phyloP scores from a whole-genome alignment of 2,888 invertebrate species.

The Ochropacha duplaris region DNA sequence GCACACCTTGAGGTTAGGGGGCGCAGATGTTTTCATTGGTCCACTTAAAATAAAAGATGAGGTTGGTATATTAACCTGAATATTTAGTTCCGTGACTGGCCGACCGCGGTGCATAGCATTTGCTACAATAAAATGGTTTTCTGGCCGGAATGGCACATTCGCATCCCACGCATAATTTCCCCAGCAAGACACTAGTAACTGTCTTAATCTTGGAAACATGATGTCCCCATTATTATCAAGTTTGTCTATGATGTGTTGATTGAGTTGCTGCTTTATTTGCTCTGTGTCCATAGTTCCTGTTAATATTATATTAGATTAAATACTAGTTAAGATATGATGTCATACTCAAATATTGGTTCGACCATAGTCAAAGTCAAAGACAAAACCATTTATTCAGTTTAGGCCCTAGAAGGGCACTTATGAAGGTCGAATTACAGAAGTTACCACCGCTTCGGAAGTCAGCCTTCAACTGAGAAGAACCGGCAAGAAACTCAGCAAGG shows the following conservation, averaged over 20 bases:
- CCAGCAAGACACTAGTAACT: constrained; percentile 87
- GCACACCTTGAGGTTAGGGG: not conserved
- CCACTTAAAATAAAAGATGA: not conserved
- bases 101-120: constrained; percentile 86
- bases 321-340: not conserved
- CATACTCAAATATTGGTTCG: not conserved
- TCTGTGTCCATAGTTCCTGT: constrained; percentile 78
- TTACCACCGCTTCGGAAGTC: too few species aligned
- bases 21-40: too few species aligned
- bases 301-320: constrained; percentile 3
- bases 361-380: too few species aligned
- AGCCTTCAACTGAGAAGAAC: too few species aligned
- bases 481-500: too few species aligned
- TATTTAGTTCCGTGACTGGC: constrained; percentile 86
- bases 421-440: too few species aligned
- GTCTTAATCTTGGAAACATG: constrained; percentile 86
- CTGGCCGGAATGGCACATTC: constrained; percentile 82
- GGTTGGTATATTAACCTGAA: constrained; percentile 81
- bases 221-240: constrained; percentile 83
- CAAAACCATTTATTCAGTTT: too few species aligned
- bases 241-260: constrained; percentile 76
- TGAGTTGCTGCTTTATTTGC: constrained; percentile 73
- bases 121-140: constrained; percentile 87
- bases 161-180: constrained; percentile 90
- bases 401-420: too few species aligned